Evolutionary conservation across 2,888 invertebrate species (phyloP).

Genomic region (Neocrepidodera transversa): DNA sequence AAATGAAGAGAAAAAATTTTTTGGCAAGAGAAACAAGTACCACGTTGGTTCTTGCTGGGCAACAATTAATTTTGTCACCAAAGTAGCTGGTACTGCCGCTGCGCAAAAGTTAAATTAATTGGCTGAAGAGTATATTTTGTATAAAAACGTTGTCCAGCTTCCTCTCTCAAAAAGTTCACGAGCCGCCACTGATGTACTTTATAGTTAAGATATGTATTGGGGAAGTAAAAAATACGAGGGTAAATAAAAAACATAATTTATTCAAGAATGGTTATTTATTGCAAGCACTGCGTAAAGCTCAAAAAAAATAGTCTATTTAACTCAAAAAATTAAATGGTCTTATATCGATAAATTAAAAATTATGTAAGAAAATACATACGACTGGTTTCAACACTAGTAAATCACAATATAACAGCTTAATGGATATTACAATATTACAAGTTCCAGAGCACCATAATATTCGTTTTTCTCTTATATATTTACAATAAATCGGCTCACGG

Average conservation of each 20-base stretch:
- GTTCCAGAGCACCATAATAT: slow-evolving; percentile 61
- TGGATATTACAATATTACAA: slow-evolving; percentile 45
- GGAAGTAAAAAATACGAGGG: not conserved
- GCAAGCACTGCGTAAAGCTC: slow-evolving; percentile 60
- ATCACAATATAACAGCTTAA: slow-evolving; percentile 60
- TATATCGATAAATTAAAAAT: slow-evolving; percentile 49
- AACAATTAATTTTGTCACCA: too few species aligned
- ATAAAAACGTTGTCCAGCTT: too few species aligned
- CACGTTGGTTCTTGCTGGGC: too few species aligned
- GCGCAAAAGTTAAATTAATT: too few species aligned
- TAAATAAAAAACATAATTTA: slow-evolving; percentile 5
- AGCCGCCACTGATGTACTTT: too few species aligned
- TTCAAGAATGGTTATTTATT: slow-evolving; percentile 49
- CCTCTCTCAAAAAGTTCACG: too few species aligned
- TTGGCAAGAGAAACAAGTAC: too few species aligned
- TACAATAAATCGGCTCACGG: slow-evolving; percentile 44
- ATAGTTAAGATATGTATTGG: too few species aligned
- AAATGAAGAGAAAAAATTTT: too few species aligned
- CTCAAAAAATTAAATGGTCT: slow-evolving; percentile 50
- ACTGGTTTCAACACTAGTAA: slow-evolving; percentile 54
- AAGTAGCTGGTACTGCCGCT: too few species aligned
- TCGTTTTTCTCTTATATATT: slow-evolving; percentile 51
- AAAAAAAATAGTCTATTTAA: slow-evolving; percentile 54
- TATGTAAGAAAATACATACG: slow-evolving; percentile 50
- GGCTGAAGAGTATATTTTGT: too few species aligned